Conservation (phyloP, 2,113 vertebrate species). For the Onychorhynchus coronatus region DNA sequence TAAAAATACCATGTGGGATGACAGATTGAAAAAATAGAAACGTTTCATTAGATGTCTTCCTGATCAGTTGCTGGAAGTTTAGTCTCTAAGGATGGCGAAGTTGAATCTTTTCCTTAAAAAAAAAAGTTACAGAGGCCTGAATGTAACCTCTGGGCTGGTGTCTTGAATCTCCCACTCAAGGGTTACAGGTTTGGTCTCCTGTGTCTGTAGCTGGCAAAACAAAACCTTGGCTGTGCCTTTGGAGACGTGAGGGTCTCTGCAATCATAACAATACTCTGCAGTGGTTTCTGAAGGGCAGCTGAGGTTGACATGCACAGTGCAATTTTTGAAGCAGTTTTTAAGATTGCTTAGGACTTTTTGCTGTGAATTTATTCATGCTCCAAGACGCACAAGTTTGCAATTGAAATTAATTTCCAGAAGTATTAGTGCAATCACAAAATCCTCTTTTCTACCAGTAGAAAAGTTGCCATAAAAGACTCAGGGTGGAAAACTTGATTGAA, state of each 20-base stretch:
- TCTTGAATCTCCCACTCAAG: not conserved
- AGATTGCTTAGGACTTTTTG: not conserved
- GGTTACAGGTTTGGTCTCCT: not conserved
- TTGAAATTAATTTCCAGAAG: not conserved
- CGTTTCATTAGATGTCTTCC: not conserved
- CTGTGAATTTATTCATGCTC: not conserved
- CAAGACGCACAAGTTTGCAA: not conserved
- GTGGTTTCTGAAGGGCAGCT: not conserved
- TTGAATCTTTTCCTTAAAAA: not conserved
- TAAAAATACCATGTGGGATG: not conserved
- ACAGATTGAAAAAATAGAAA: not conserved
- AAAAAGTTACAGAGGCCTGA: not conserved
- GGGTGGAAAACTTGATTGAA: not conserved
- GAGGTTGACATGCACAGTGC: not conserved
- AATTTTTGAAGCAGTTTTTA: conserved; percentile 12
- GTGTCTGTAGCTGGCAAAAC: not conserved
- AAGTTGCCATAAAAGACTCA: not conserved
- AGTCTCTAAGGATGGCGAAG: not conserved
- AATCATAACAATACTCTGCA: not conserved
- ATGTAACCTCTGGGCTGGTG: not conserved
- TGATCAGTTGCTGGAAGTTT: not conserved
- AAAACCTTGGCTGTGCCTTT: not conserved
- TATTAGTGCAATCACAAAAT: not conserved
- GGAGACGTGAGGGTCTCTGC: not conserved
- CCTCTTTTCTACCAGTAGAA: not conserved